Evolutionary conservation across 2,888 invertebrate genomes (phyloP), one percentile per base, ranked within the genome.

Genomic region (Empis stercorea): DNA sequence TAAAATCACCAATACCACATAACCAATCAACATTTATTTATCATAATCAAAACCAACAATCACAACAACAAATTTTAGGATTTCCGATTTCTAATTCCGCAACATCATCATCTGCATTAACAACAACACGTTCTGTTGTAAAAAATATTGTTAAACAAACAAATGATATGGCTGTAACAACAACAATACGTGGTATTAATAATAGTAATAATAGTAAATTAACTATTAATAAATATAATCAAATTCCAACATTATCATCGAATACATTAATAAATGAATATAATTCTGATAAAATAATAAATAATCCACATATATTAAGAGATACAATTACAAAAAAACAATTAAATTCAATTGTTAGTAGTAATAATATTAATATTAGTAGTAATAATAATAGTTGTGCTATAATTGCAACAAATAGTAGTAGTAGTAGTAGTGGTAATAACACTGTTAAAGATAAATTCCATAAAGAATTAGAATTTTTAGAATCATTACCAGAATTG

Each of bases 1-100:
- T 92, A 49, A 77, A 82, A 62, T 75, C 84, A 55, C 84, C 85
- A 43, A 51, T 64, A 50, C 63, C 66, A 30, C 48, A 51, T 34
- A 38, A 50, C 36, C 50, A 50, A 4, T 43, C 51, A 46, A 51
- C 47, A 48, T 49, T 51, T 50, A 51, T 52, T 37, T 51, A 52
- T 51, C 49, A 51, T 16, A 52, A 52, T 49, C 47, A 11, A 37
- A 40, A 34, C 32, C 30, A 43, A 43, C 54, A 54, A 48, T 52
- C 52, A 43, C 48, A n/a, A 14, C 49, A n/a, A 45, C 54, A 53
- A 44, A 34, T 34, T 34, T 34, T 34, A 34, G n/a, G n/a, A 13
- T 34, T n/a, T 34, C n/a, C 34, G 3, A 34, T 34, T n/a, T 34
- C 34, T n/a, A 34, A 34, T n/a, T 34, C 34, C 5, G 13, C 34